These are phyloP conservation scores for Heliconius hewitsoni DNA, from an alignment of 1,140 invertebrate genomes.

Conservation along the genomic window DNA sequence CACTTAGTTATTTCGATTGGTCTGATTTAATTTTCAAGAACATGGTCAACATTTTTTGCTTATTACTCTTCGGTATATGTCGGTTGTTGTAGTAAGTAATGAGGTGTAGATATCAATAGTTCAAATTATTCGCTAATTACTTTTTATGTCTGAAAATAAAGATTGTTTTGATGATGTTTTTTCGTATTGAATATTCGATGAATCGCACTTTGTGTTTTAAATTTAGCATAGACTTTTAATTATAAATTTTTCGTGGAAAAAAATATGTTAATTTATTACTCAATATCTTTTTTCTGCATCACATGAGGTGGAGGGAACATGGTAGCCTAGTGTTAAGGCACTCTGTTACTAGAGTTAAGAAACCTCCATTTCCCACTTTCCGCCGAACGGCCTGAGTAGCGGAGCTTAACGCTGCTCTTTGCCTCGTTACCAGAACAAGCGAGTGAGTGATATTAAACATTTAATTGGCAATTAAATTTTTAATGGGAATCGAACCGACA, in stretches of 20 bases:
- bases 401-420: too few relatives aligned
- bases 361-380: too few relatives aligned
- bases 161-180: neutral
- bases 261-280: neutral
- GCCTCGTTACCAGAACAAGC: too few relatives aligned
- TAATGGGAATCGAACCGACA: too few relatives aligned
- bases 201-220: neutral
- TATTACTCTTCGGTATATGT: conserved; percentile 28
- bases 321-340: too few relatives aligned
- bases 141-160: neutral
- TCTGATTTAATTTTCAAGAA: neutral
- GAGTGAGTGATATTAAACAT: too few relatives aligned
- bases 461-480: too few relatives aligned
- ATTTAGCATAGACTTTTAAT: neutral
- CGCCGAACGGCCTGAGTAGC: too few relatives aligned
- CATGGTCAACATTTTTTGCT: conserved; percentile 31
- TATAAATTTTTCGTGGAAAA: neutral
- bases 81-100: conserved; percentile 31
- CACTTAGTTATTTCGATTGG: neutral
- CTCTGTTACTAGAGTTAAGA: too few relatives aligned
- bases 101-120: conserved; percentile 28
- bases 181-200: neutral
- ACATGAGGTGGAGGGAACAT: too few relatives aligned
- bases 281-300: too few relatives aligned
- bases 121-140: neutral